Evolutionary conservation across 2,888 invertebrate species (phyloP).

Genomic region (Xestia xanthographa): DNA sequence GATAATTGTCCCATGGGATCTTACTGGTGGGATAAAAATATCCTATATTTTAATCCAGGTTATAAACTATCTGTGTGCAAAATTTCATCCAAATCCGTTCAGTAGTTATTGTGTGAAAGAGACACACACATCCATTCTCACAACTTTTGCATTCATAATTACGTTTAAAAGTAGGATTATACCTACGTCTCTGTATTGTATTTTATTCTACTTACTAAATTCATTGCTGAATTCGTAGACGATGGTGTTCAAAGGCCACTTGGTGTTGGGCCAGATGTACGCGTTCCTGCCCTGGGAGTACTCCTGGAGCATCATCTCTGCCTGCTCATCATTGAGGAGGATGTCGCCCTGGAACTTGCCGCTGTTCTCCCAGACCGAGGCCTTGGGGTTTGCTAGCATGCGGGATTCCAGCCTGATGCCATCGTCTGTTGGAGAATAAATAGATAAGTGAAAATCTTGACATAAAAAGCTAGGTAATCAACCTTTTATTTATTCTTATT

Average conservation of each 20-base stretch:
- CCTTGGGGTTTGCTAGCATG: slow-evolving; percentile 64
- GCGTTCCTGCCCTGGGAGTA: slow-evolving; percentile 73
- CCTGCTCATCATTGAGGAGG: slow-evolving; percentile 72
- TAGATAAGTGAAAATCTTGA: background rate
- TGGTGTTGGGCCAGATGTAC: slow-evolving; percentile 72
- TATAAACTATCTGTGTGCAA: no score
- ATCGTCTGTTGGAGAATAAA: slow-evolving; percentile 52
- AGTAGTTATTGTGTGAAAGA: no score
- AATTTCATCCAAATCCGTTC: no score
- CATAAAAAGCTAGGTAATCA: background rate
- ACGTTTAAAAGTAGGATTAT: no score
- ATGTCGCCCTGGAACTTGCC: slow-evolving; percentile 81
- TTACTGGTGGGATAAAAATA: no score
- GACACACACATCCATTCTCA: no score
- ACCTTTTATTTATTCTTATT: background rate
- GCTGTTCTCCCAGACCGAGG: slow-evolving; percentile 73
- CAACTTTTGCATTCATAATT: no score
- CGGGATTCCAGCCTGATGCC: slow-evolving; percentile 67
- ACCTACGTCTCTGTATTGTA: background rate
- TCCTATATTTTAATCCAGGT: no score
- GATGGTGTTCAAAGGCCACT: slow-evolving; percentile 73
- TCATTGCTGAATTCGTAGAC: slow-evolving; percentile 73
- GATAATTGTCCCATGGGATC: no score
- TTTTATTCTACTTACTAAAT: slow-evolving; percentile 62
- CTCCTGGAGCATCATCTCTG: slow-evolving; percentile 71